Evolutionary conservation across 2,113 vertebrate species (phyloP).

Genomic region (Eretmochelys imbricata): DNA sequence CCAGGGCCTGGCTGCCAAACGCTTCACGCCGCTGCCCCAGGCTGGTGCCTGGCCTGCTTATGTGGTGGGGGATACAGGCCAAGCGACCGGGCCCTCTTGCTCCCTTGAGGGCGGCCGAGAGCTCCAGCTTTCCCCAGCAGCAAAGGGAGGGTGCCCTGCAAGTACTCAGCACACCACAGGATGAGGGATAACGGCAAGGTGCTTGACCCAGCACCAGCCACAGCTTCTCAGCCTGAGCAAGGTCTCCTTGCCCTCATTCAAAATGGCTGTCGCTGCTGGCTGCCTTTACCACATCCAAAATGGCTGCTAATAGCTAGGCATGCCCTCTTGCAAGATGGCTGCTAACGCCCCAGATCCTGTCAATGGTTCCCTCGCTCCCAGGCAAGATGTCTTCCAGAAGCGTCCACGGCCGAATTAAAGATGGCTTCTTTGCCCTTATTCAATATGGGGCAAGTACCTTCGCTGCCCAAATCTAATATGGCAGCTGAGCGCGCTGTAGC

Average conservation of each 20-base stretch:
- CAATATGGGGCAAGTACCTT: neutral
- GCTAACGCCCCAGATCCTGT: neutral
- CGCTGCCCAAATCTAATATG: neutral
- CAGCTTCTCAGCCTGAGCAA: no score
- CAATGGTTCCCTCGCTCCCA: accelerated
- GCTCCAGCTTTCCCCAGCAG: no score
- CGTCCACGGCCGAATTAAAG: neutral
- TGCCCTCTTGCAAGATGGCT: accelerated
- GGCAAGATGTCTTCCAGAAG: accelerated
- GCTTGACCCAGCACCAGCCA: no score
- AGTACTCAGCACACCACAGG: no score
- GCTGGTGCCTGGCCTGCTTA: no score
- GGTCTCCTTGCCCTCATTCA: neutral
- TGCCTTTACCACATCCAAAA: neutral
- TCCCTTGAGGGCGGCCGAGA: no score
- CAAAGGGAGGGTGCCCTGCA: no score
- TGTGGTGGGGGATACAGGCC: no score
- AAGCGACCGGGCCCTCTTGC: no score
- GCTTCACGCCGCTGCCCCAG: no score
- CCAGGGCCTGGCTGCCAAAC: no score
- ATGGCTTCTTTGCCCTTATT: neutral
- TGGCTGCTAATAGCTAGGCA: neutral
- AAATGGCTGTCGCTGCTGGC: neutral
- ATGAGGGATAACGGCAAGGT: no score
- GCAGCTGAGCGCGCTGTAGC: neutral